Evolutionary conservation across 2,113 vertebrate genomes (phyloP), one percentile per base, ranked within the genome.

Genomic region (Collichthys lucidus): DNA sequence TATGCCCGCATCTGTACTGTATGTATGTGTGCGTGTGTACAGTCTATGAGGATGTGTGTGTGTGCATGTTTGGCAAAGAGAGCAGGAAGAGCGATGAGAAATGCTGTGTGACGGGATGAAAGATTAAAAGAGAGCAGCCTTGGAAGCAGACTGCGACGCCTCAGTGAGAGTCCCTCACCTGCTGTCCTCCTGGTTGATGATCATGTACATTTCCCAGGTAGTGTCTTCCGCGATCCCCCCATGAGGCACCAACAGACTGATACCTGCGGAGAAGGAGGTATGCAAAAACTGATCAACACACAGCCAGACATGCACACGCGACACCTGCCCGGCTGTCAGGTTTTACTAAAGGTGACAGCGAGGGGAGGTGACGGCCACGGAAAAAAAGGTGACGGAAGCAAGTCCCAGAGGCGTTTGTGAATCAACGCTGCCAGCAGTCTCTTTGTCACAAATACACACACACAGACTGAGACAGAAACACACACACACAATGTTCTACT

Each of bases 201-300:
- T 95, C 92, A 99, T 96, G 86, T 95, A 98, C 90, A 98, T 97
- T 72, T 99, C 98, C 97, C 97, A 99, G 1, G 96, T 97, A 19
- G 92, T 96, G 86, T 97, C 97, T 89, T 98, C 97, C 11, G 96
- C 93, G 69, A 99, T 96, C 14, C 97, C 97, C 4, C 97, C 97
- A 0, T 97, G 96, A 46, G 98, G 97, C 84, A 99, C 96, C 92
- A 99, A 49, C 90, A 99, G 89, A 86, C 96, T 98, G 90, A 98
- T 97, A 79, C 97, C 98, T 99, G 79, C 68, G 85, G 88, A 89
- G 31, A 78, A 63, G 64, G 20, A 68, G 57, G 69, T 15, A 82
- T 56, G 86, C 76, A 85, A 72, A 80, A 79, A 42, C 40, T 35
- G 49, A 91, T 85, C 84, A 82, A 24, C 82, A 77, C 75, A 80